These are phyloP conservation scores for Crossaster papposus DNA, from an alignment of 53 echinoderm and acorn worm genomes.

Conservation along the genomic window DNA sequence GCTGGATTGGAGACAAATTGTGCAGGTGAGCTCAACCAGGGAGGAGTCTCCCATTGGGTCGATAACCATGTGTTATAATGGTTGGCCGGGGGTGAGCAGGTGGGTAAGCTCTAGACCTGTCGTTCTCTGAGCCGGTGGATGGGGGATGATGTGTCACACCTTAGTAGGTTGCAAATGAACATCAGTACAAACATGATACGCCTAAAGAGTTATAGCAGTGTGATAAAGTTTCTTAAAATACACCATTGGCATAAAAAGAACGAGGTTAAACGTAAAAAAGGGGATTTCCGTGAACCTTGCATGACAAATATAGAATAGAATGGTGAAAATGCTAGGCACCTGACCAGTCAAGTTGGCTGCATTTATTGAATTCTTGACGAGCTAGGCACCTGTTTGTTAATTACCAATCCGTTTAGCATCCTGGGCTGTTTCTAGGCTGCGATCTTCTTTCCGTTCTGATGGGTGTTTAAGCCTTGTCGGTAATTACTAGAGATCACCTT, in stretches of 20 bases:
- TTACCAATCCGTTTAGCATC: neutral
- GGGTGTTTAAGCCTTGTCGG: neutral
- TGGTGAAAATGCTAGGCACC: too few species aligned
- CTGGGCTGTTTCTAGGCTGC: neutral
- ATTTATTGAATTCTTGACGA: neutral
- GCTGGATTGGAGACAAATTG: neutral
- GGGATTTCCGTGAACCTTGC: too few species aligned
- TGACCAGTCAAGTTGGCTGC: neutral
- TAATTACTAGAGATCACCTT: conserved; percentile 15
- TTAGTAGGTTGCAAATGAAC: neutral
- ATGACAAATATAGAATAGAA: too few species aligned
- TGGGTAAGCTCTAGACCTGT: neutral
- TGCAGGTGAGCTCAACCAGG: neutral
- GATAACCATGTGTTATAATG: neutral
- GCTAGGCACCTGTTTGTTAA: neutral
- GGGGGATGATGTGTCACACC: neutral
- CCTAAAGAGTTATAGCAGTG: too few species aligned
- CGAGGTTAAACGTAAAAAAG: too few species aligned
- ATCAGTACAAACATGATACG: neutral
- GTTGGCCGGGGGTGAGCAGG: neutral
- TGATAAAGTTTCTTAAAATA: too few species aligned
- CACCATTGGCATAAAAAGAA: too few species aligned
- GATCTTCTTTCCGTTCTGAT: neutral
- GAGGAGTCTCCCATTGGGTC: neutral
- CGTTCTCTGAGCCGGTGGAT: neutral